A percentile compares a stretch with the other conserved stretches of the same genome.
phyloP scores from a whole-genome alignment of 2,888 invertebrate species.

The Drosophila tripunctata region DNA sequence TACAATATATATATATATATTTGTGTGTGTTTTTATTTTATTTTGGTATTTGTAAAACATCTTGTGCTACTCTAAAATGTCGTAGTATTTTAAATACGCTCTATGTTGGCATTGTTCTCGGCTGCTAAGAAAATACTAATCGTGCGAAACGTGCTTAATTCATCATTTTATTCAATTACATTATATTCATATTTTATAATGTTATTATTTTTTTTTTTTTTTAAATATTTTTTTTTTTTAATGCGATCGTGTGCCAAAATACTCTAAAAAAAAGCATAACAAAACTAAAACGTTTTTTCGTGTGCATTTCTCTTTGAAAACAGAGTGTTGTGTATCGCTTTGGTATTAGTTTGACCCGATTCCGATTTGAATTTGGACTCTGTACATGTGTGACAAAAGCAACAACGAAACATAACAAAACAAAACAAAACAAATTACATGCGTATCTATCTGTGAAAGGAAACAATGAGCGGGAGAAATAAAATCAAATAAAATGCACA shows the following conservation, averaged over 20 bases:
- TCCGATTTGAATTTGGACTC: conserved; percentile 58
- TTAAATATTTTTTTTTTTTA: conserved; percentile 2
- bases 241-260: conserved; percentile 35
- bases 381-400: conserved; percentile 41
- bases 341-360: conserved; percentile 61
- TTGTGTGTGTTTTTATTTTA: neutral
- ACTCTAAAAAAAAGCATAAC: neutral
- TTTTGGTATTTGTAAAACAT: no score
- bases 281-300: conserved; percentile 40
- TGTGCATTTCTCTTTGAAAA: conserved; percentile 49
- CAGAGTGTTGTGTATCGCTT: conserved; percentile 41
- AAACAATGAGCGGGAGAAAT: conserved; percentile 54
- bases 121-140: conserved; percentile 30
- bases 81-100: conserved; percentile 25
- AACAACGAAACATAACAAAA: conserved; percentile 18
- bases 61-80: no score
- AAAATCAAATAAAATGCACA: conserved; percentile 42
- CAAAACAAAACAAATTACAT: conserved; percentile 38
- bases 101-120: conserved; percentile 9
- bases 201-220: conserved; percentile 1
- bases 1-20: no score
- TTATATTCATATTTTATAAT: neutral
- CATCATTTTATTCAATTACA: conserved; percentile 15
- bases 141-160: conserved; percentile 54
- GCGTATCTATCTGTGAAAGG: conserved; percentile 62